Percentiles rank a stretch among this genome's conserved stretches.
Evolutionary conservation across 2,113 vertebrate species (phyloP).

Genomic region (Centropus bengalensis): DNA sequence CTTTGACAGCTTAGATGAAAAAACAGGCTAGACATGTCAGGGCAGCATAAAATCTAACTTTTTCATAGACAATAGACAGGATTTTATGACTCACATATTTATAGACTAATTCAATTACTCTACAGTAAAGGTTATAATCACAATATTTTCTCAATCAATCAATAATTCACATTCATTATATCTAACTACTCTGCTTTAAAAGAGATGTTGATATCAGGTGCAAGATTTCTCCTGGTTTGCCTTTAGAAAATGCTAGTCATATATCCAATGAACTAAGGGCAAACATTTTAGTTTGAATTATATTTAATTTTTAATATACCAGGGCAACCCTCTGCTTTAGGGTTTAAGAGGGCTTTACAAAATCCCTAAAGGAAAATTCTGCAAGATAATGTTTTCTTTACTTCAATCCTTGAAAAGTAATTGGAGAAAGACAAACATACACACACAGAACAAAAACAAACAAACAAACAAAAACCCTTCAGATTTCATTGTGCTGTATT

Average conservation of each 20-base stretch:
- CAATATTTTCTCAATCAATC: neutral
- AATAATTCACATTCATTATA: neutral
- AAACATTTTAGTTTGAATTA: neutral
- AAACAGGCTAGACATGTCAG: neutral
- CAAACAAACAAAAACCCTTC: too few species aligned
- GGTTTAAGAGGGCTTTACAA: neutral
- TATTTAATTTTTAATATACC: neutral
- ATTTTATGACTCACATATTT: slow-evolving; percentile 2
- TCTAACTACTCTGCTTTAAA: neutral
- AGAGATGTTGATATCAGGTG: neutral
- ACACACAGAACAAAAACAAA: neutral
- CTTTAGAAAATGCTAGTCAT: neutral
- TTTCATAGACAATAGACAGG: neutral
- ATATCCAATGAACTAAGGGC: neutral
- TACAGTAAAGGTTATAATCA: neutral
- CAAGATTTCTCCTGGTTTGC: neutral
- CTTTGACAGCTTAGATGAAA: slow-evolving; percentile 59
- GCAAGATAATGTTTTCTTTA: neutral
- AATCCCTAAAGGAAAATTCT: neutral
- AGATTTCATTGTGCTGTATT: neutral
- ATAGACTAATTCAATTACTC: neutral
- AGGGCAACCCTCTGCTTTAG: neutral
- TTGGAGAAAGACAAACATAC: neutral
- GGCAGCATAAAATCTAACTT: neutral
- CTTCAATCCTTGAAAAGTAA: neutral